Conservation (phyloP, 2,113 vertebrate species). For the Perca schrenkii region DNA sequence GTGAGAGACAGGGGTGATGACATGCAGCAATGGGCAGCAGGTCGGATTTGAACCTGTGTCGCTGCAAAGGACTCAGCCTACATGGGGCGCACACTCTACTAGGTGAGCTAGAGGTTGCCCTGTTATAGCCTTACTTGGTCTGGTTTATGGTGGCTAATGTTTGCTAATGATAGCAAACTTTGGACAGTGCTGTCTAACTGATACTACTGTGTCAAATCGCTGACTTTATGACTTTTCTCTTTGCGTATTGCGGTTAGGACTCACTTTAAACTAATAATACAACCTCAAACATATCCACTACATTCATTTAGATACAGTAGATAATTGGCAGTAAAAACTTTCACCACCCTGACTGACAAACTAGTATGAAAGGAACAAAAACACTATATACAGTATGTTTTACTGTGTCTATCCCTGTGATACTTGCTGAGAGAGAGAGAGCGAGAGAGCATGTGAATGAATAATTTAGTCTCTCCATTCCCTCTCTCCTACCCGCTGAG, state of each 20-base stretch:
- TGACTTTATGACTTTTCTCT: background rate
- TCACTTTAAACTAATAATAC: background rate
- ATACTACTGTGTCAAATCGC: background rate
- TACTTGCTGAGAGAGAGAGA: background rate
- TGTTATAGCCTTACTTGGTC: background rate
- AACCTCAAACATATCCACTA: background rate
- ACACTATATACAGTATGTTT: background rate
- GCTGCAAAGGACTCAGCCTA: too few species aligned
- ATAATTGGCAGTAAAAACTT: background rate
- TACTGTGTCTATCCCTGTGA: background rate
- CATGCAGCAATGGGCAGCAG: too few species aligned
- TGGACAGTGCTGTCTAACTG: background rate
- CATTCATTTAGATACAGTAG: background rate
- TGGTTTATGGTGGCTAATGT: background rate
- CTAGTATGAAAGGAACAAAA: background rate
- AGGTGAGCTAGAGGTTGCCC: too few species aligned
- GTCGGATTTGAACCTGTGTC: too few species aligned
- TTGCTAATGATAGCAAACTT: background rate
- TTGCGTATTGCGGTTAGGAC: background rate
- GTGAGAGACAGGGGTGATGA: too few species aligned
- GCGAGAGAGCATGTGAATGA: constrained; percentile 49
- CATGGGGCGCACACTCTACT: too few species aligned
- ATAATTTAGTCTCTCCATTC: constrained; percentile 69
- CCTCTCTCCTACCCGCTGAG: constrained; percentile 46
- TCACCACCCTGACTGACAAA: background rate